Percentiles rank a stretch among this genome's conserved stretches.
Conservation (phyloP, 2,888 invertebrate genomes). For the Cryptops parisi region DNA sequence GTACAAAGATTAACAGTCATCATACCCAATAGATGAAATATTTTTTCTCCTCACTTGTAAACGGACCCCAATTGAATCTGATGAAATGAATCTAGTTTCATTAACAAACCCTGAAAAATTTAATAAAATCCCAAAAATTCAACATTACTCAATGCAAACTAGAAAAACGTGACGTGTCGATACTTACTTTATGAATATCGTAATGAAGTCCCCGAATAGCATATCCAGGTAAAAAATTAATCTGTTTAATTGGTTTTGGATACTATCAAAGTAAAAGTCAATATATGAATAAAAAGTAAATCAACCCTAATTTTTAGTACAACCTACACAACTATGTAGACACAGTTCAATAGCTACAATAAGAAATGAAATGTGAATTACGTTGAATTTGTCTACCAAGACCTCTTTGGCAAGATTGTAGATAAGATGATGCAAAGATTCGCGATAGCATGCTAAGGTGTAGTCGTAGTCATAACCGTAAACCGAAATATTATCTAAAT, state of each 20-base stretch:
- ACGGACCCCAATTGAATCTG: slow-evolving; percentile 94
- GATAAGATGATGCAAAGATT: slow-evolving; percentile 69
- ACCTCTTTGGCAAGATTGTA: slow-evolving; percentile 79
- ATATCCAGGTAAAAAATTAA: slow-evolving; percentile 83
- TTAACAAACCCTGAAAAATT: slow-evolving; percentile 50
- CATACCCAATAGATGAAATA: too few species aligned
- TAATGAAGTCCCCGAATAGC: slow-evolving; percentile 96
- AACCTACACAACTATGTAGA: slow-evolving; percentile 1
- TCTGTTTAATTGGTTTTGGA: slow-evolving; percentile 57
- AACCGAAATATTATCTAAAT: slow-evolving; percentile 76
- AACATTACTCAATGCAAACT: too few species aligned
- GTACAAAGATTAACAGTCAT: too few species aligned
- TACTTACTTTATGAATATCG: slow-evolving; percentile 65
- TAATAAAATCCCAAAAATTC: too few species aligned
- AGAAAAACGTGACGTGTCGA: too few species aligned
- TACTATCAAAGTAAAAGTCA: slow-evolving; percentile 46
- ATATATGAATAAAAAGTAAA: background rate
- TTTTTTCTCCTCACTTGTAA: slow-evolving; percentile 46
- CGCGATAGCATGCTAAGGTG: slow-evolving; percentile 88
- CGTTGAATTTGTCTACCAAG: slow-evolving; percentile 75
- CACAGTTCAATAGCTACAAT: background rate
- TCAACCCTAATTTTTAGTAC: background rate
- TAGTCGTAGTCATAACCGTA: slow-evolving; percentile 99
- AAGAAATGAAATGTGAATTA: slow-evolving; percentile 30
- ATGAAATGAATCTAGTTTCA: slow-evolving; percentile 90